Evolutionary conservation across 2,888 invertebrate genomes (phyloP).

Genomic region (Listrodromus nycthemerus): DNA sequence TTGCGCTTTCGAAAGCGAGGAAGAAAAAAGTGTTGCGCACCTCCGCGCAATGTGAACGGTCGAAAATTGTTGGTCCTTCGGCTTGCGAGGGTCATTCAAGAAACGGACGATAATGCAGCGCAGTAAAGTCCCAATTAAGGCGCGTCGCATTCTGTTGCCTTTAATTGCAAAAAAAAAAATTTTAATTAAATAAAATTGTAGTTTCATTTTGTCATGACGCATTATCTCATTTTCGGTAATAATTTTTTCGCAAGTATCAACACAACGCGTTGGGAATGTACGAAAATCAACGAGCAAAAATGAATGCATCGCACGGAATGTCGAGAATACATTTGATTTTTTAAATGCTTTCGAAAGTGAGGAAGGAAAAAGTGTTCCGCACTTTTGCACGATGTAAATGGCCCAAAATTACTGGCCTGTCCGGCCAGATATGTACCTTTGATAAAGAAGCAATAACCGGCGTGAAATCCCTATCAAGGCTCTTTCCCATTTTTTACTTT

Average conservation of each 20-base stretch:
- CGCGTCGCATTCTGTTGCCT: neutral
- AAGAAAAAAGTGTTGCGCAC: neutral
- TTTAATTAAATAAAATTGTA: neutral
- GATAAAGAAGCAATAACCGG: neutral
- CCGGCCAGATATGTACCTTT: neutral
- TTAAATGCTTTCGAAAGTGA: neutral
- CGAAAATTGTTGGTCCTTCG: neutral
- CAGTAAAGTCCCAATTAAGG: neutral
- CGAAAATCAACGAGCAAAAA: constrained; percentile 16
- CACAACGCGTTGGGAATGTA: neutral
- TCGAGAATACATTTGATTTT: neutral
- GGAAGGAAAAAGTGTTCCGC: neutral
- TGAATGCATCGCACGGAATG: neutral
- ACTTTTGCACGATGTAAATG: neutral
- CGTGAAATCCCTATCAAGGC: neutral
- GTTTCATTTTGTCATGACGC: neutral
- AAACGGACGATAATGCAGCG: neutral
- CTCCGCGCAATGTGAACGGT: neutral
- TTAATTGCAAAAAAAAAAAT: neutral
- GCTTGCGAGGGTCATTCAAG: neutral
- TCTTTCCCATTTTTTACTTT: neutral
- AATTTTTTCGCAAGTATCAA: no score
- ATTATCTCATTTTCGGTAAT: no score
- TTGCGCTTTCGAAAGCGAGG: neutral
- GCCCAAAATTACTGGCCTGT: neutral